Conservation (phyloP, 2,797 vertebrate species). For the Bufotes viridis region DNA sequence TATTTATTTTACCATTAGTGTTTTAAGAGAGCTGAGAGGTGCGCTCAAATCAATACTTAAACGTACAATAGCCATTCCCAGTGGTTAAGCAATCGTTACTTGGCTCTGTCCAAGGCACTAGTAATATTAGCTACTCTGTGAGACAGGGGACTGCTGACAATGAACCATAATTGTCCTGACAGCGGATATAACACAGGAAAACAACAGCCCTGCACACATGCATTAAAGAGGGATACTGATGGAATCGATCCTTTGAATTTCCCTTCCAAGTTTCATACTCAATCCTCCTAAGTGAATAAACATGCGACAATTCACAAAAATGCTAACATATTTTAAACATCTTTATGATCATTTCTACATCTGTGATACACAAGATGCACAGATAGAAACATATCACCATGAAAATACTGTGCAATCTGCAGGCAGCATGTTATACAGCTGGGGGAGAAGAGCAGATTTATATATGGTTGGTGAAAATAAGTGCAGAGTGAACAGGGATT, state of each 20-base stretch:
- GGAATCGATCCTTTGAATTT: not conserved
- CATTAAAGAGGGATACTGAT: conserved; percentile 16
- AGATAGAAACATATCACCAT: too few relatives aligned
- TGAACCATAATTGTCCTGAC: conserved; percentile 13
- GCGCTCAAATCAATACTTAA: conserved; percentile 29
- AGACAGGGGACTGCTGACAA: not conserved
- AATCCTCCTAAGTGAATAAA: conserved; percentile 8
- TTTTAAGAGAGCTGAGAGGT: conserved; percentile 4
- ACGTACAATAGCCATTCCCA: not conserved
- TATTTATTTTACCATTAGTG: conserved; percentile 58
- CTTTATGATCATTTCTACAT: not conserved
- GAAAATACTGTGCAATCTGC: too few relatives aligned
- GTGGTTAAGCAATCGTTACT: conserved; percentile 42
- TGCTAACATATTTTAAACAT: conserved; percentile 2
- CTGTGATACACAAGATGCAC: not conserved
- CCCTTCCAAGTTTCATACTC: not conserved
- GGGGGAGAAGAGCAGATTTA: too few relatives aligned
- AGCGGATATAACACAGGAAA: conserved; percentile 25
- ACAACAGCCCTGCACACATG: not conserved
- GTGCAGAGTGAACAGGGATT: too few relatives aligned
- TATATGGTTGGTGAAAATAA: too few relatives aligned
- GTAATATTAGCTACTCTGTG: conserved; percentile 24
- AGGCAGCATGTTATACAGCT: too few relatives aligned
- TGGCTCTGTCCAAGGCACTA: conserved; percentile 15
- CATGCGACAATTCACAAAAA: not conserved